Conservation (phyloP, 1,140 invertebrate genomes). For the Leptinotarsa texana region DNA sequence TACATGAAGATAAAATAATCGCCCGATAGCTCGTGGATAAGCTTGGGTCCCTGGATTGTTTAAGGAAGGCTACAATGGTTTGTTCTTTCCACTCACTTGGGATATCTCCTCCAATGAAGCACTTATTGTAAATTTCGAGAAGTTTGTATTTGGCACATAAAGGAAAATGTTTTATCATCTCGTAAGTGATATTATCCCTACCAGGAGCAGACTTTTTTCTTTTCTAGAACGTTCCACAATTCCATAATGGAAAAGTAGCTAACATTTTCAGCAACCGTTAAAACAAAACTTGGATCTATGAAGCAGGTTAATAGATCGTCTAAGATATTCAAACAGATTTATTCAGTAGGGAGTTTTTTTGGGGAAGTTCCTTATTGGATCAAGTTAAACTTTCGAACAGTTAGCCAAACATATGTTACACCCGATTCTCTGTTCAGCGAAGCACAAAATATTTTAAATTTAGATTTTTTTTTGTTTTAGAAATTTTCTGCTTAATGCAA, state of each 20-base stretch:
- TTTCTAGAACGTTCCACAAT: constrained; percentile 8
- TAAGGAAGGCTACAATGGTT: constrained; percentile 16
- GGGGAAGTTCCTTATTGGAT: not conserved
- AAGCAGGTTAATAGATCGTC: not conserved
- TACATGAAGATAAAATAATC: too few species aligned
- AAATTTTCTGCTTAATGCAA: not conserved
- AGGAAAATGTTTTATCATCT: constrained; percentile 19
- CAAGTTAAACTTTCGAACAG: constrained; percentile 6
- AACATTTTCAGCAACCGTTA: not conserved
- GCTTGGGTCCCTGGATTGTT: not conserved
- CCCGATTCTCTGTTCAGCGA: not conserved
- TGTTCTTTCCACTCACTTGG: constrained; percentile 24
- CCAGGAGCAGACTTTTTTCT: constrained; percentile 20
- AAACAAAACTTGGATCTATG: constrained; percentile 7
- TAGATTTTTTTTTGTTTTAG: constrained; percentile 12
- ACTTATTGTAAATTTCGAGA: constrained; percentile 20
- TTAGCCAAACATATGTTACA: not conserved
- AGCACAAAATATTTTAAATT: not conserved
- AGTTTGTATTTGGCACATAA: constrained; percentile 2
- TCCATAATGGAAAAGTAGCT: not conserved
- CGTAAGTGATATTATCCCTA: constrained; percentile 24
- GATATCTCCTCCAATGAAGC: not conserved
- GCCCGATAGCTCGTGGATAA: too few species aligned
- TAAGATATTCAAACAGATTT: not conserved
- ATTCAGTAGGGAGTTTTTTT: not conserved